Evolutionary conservation across 2,888 invertebrate genomes (phyloP), one percentile per base, ranked within the genome.

Genomic region (Blastobasis adustella): DNA sequence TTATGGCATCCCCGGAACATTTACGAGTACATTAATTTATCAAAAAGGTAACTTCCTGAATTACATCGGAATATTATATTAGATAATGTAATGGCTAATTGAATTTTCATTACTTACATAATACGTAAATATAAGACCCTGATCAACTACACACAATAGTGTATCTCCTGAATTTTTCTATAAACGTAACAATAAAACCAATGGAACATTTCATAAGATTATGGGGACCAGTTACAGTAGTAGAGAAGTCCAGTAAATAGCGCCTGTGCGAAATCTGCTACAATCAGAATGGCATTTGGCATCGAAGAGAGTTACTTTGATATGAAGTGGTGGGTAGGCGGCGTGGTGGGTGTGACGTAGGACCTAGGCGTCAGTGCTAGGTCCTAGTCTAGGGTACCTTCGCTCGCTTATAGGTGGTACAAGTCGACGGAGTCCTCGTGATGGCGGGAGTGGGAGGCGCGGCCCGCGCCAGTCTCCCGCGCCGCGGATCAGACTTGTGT

Each of bases 401-500:
- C 8, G 10, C n/a, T 9, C 10, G 56, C 60, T 78, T 79, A 85
- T 64, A 85, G 71, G 58, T 85, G 79, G 61, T 82, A 83, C 4
- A 84, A 70, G 45, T 85, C 82, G 38, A 82, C 65, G 9, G 73
- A 71, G 58, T 65, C 67, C 48, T 79, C 73, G 56, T 67, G 52
- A 38, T 70, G 75, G 48, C 64, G 74, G 57, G 76, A 64, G 55
- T 71, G 82, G 78, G 84, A 77, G 58, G 79, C 61, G 55, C 80
- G 82, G 42, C 66, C 57, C 48, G 74, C 61, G 66, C 75, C 73
- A 57, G 67, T 73, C 68, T 80, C 83, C 82, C 81, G 66, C 51
- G 77, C 71, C 55, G 76, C 67, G 74, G 89, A 91, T 94, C 93
- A 95, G 79, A 95, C 95, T 84, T 95, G 95, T 59, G 95, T 94